Conservation (phyloP, 2,113 vertebrate species). For the Muntiacus muntjak region DNA sequence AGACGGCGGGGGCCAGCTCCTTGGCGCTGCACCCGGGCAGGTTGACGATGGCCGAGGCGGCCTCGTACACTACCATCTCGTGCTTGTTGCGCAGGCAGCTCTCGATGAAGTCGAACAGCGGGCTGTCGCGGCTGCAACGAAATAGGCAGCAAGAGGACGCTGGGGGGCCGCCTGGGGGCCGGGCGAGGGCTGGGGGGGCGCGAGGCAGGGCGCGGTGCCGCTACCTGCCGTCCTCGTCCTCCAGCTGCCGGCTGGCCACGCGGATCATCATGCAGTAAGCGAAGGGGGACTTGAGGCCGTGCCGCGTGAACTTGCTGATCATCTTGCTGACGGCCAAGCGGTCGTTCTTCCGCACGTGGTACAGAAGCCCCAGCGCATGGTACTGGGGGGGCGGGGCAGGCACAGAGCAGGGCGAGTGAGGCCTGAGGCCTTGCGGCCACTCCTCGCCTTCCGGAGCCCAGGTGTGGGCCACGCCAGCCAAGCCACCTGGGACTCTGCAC, state of each 20-base stretch:
- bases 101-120: constrained; percentile 87
- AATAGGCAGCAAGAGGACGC: neutral
- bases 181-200: neutral
- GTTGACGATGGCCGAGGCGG: constrained; percentile 85
- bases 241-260: constrained; percentile 85
- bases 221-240: constrained; percentile 85
- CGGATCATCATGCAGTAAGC: constrained; percentile 89
- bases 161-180: accelerated
- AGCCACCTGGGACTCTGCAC: neutral
- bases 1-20: constrained; percentile 86
- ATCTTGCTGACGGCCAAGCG: constrained; percentile 87
- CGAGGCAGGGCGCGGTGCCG: accelerated
- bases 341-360: constrained; percentile 85
- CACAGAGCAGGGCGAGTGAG: neutral
- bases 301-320: constrained; percentile 86
- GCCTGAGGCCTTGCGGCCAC: accelerated
- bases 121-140: constrained; percentile 80
- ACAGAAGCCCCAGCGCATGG: constrained; percentile 86
- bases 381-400: constrained; percentile 72
- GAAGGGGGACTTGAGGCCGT: constrained; percentile 85
- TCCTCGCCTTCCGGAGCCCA: neutral
- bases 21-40: constrained; percentile 86
- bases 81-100: constrained; percentile 87
- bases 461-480: neutral
- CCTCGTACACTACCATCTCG: constrained; percentile 88